Evolutionary conservation across 2,113 vertebrate genomes (phyloP).

Genomic region (Lophotis ruficrista): DNA sequence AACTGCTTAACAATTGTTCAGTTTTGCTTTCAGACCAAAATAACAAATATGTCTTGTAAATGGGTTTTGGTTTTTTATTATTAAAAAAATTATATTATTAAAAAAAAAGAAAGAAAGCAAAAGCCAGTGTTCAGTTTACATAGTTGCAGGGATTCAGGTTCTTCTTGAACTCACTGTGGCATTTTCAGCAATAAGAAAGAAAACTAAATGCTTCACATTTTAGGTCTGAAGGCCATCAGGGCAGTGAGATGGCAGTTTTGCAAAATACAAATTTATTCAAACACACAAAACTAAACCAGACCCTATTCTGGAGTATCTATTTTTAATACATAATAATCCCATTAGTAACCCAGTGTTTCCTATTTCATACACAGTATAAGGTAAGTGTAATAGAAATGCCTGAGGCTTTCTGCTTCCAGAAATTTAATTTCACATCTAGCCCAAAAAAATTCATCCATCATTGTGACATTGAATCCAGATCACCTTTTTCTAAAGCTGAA

Average conservation of each 20-base stretch:
- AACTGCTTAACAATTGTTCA: neutral
- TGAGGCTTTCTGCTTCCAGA: neutral
- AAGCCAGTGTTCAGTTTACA: neutral
- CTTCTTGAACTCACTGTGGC: neutral
- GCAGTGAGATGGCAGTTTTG: neutral
- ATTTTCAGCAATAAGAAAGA: neutral
- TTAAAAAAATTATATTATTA: neutral
- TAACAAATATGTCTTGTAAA: neutral
- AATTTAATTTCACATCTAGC: constrained; percentile 5
- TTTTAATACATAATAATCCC: neutral
- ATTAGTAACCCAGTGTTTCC: neutral
- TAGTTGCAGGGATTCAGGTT: neutral
- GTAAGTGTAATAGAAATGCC: neutral
- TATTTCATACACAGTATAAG: neutral
- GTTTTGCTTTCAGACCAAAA: neutral
- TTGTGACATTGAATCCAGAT: neutral
- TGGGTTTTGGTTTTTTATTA: neutral
- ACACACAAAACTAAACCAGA: neutral
- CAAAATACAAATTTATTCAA: neutral
- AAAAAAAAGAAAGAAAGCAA: neutral
- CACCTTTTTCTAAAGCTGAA: neutral
- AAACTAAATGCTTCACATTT: neutral
- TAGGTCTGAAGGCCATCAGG: neutral
- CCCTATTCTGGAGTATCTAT: neutral
- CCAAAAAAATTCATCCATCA: neutral